These are phyloP conservation scores for Luidia sarsii DNA, from an alignment of 53 echinoderm and acorn worm species.

Conservation along the genomic window DNA sequence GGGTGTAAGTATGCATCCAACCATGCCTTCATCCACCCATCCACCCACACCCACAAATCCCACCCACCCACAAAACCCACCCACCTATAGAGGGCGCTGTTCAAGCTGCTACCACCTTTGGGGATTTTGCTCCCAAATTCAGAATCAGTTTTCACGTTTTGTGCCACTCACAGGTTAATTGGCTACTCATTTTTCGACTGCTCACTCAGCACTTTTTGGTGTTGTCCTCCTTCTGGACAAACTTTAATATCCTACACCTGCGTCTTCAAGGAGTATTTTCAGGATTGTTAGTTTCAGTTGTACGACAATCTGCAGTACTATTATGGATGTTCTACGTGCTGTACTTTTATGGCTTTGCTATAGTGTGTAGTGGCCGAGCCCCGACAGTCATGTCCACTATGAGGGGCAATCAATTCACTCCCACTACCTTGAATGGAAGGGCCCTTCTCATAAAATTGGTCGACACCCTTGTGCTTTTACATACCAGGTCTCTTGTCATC, in stretches of 20 bases:
- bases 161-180: too few relatives aligned
- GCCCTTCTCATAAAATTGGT: background rate
- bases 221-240: too few relatives aligned
- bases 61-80: background rate
- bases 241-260: too few relatives aligned
- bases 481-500: constrained; percentile 51
- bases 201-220: too few relatives aligned
- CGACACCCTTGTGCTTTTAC: background rate
- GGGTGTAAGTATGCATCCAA: constrained; percentile 68
- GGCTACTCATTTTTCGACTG: too few relatives aligned
- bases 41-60: too few relatives aligned
- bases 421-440: background rate
- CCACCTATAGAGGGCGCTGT: background rate
- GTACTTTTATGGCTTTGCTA: background rate
- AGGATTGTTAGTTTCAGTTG: too few relatives aligned
- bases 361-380: background rate
- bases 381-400: background rate
- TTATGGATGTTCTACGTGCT: too few relatives aligned
- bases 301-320: too few relatives aligned
- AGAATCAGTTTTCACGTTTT: background rate
- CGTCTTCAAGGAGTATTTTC: too few relatives aligned
- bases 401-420: background rate
- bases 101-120: background rate
- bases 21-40: background rate
- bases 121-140: background rate